phyloP scores from a whole-genome alignment of 2,797 vertebrate species.

The Petrocephalus schoutedeni region DNA sequence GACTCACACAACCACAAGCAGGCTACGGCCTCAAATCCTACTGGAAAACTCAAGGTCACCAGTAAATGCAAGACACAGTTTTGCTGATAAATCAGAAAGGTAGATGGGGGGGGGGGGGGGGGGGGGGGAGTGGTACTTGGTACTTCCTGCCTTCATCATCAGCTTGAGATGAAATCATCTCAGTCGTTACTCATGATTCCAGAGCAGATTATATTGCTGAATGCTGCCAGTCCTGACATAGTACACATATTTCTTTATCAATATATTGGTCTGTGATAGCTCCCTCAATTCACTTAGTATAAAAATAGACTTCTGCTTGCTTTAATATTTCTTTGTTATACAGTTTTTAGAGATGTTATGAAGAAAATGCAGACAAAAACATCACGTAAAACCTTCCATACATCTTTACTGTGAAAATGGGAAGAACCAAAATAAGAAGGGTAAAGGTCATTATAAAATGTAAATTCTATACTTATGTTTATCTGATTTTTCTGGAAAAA shows the following conservation, averaged over 20 bases:
- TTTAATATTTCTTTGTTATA: not conserved
- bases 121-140: not conserved
- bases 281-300: constrained; percentile 11
- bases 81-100: not conserved
- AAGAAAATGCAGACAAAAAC: constrained; percentile 12
- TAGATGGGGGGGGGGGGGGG: not conserved
- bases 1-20: not conserved
- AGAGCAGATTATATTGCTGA: constrained; percentile 6
- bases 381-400: not conserved
- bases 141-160: not conserved
- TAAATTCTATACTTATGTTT: not conserved
- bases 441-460: not conserved
- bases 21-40: not conserved
- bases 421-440: not conserved
- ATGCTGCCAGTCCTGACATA: not conserved
- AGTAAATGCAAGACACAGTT: not conserved
- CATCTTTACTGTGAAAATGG: not conserved
- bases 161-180: not conserved
- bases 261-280: constrained; percentile 14
- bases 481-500: not conserved
- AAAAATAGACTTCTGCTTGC: constrained; percentile 25
- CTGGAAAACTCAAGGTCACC: not conserved
- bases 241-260: not conserved
- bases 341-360: constrained; percentile 1
- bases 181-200: not conserved